A percentile compares a stretch with the other conserved stretches of the same genome.
Conservation (phyloP, 2,888 invertebrate genomes). For the Neocrepidodera transversa region DNA sequence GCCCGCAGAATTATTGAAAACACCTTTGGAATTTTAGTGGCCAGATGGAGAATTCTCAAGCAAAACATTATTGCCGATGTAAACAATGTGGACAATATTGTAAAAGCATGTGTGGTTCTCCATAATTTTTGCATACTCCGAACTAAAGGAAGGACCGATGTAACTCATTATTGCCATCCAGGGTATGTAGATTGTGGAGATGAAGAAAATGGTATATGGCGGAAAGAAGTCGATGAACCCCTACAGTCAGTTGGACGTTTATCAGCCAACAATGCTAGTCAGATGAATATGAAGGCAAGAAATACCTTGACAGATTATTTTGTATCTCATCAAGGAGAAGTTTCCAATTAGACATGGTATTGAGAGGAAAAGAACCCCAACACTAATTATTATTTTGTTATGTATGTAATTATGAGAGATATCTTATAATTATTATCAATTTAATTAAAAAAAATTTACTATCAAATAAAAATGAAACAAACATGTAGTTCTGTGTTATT, state of each 20-base stretch:
- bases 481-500: too few relatives aligned
- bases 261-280: conserved; percentile 26
- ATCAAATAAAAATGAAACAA: too few relatives aligned
- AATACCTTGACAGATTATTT: conserved; percentile 32
- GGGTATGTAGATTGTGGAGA: conserved; percentile 24
- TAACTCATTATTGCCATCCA: conserved; percentile 28
- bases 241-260: conserved; percentile 34
- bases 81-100: not conserved
- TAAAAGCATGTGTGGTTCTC: conserved; percentile 23
- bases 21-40: conserved; percentile 40
- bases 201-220: conserved; percentile 30
- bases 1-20: conserved; percentile 44
- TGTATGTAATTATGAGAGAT: too few relatives aligned
- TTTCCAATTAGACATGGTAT: too few relatives aligned
- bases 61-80: too few relatives aligned
- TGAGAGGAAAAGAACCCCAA: too few relatives aligned
- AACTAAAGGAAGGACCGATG: conserved; percentile 24
- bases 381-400: too few relatives aligned
- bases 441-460: too few relatives aligned
- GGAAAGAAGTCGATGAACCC: conserved; percentile 22
- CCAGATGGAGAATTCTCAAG: conserved; percentile 36
- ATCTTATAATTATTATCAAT: too few relatives aligned
- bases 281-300: conserved; percentile 21
- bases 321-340: too few relatives aligned
- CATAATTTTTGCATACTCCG: conserved; percentile 39